Base-by-base conservation (phyloP, 2,888 invertebrate species). In the Notodonta ziczac region DNA sequence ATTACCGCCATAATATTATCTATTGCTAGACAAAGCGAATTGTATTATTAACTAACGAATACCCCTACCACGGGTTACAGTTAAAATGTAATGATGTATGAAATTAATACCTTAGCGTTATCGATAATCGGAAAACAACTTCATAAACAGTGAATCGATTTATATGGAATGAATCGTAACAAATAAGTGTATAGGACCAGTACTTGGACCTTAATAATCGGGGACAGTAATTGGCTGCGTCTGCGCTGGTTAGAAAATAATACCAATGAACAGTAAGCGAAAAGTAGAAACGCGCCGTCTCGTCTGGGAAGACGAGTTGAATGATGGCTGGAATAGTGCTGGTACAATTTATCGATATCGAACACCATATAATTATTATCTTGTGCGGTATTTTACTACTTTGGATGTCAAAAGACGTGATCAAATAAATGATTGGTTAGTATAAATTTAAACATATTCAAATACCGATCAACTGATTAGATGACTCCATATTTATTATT, bases 281-380 rank as follows among this genome's bases (percentile, higher is more conserved):
- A 16, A 50, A 50, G 50, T 16, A 50, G 50, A 16, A 16, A 16
- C 50, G 50, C 50, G 50, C 16, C 50, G 10, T 50, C 16, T 50
- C 50, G 50, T 50, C 50, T 50, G 16, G 50, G 16, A 16, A 50
- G 50, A 50, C 50, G 50, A 16, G 50, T 16, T 16, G 16, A 50
- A 50, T 2, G 50, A 50, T 50, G 9, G n/a, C 14, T 2, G 5
- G 14, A 8, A 16, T 50, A 16, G 50, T 14, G 16, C 10, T 16
- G 50, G 50, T 16, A 50, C 2, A 16, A 16, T 8, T 4, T 50
- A 16, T 50, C 16, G 50, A 16, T 50, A 50, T 16, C 9, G 8
- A 50, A 16, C 4, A 6, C 35, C 6, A 35, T 35, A 35, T 35
- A 7, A 24, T 24, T 24, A 24, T 24, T 24, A 24, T 24, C 24